Base-by-base conservation (phyloP, 2,113 vertebrate genomes). In the Myotis lucifugus region DNA sequence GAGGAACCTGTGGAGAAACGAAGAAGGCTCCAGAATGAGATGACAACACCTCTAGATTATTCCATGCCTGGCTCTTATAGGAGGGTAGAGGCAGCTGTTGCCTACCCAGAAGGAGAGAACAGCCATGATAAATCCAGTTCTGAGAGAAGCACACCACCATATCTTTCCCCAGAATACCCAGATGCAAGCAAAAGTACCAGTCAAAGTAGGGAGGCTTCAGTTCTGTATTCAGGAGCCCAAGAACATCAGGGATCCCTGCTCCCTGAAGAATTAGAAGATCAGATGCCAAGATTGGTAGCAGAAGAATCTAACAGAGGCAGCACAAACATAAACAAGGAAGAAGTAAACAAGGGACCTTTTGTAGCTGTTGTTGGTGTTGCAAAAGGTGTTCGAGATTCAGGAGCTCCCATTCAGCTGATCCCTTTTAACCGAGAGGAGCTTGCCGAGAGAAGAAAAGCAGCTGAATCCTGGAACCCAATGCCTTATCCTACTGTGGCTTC, bases 1-100 rank as follows among this genome's bases (percentile, higher is more conserved):
- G 96, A 97, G 59, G 97, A 96, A 90, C 97, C 96, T 64, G 50
- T 92, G 17, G 97, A 96, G 87, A 97, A 98, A 89, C 66, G 95
- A 92, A 97, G 92, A 94, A 89, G 67, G 70, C 78, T 87, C 21
- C 86, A 83, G 72, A 91, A 90, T 54, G 93, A 79, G 52, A 90
- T 27, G 50, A 54, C 77, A 74, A 50, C 89, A 88, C 89, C 87
- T 81, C 69, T 93, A 66, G 96, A 93, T 81, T 96, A 96, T 93
- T 93, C 95, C 59, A 79, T 90, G 89, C 42, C 81, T 61, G 74
- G 92, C 25, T 56, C 69, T 54, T 29, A n/a, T 40, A 92, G 74
- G 56, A 96, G 40, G 52, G 83, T 78, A 64, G 97, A 95, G 29
- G 88, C 95, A 86, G 42, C 89, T 82, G 34, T 72, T 42, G 29